Base-by-base conservation (phyloP, 2,113 vertebrate genomes). In the Psilopogon haemacephalus region DNA sequence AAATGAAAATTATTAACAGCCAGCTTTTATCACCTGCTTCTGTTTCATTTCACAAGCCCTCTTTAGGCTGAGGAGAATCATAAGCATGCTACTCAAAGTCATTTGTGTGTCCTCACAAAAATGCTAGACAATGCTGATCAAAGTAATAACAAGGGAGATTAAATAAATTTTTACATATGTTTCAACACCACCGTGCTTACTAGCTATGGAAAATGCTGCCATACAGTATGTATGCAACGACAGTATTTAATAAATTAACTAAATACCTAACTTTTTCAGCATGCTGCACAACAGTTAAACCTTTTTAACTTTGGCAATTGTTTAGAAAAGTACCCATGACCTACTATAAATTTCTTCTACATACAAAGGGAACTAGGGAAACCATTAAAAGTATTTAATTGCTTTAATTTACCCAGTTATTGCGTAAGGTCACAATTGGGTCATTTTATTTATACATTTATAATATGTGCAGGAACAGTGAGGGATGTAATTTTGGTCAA, bases 201-300 rank as follows among this genome's bases (percentile, higher is more conserved):
- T 44, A 64, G 28, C 37, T 55, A 7, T 37, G 18, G 38, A 81
- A 44, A 60, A 40, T 0, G 0, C 7, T 86, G 40, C 68, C 15
- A 62, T 60, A 23, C 12, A 63, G 5, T 37, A 21, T 5, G 3
- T 37, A 19, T 15, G 12, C 9, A 78, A 70, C 42, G 69, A 59
- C 20, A 62, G n/a, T 6, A 79, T 79, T 52, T 83, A 65, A 67
- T 78, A 85, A 90, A 28, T 26, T 17, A 69, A 74, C 60, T 19
- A 87, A 77, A 84, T 87, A 88, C 15, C 28, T 74, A 37, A 67
- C 83, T 91, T 62, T n/a, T 65, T 8, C 21, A 77, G 30, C 44
- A 82, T 74, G 21, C 28, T 78, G 10, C 6, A 4, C 35, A 73
- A 67, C n/a, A 38, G 11, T 23, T 78, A 79, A 91, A 70, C 3